Percentiles rank a stretch among this genome's conserved stretches.
phyloP scores from a whole-genome alignment of 2,797 vertebrate species.

The Alosa sapidissima region DNA sequence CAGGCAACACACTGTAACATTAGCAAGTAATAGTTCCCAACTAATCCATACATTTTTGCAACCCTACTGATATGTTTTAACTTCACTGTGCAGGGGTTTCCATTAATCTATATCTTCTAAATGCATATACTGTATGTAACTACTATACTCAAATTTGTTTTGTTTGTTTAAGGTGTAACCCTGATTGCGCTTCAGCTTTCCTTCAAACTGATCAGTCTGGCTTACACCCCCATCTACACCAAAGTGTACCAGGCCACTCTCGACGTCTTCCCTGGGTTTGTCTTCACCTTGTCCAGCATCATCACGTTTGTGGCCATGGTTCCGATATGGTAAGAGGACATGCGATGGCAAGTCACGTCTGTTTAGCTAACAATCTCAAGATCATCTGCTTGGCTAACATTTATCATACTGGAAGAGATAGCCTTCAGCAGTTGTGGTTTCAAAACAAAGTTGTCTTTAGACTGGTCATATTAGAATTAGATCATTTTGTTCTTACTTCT shows the following conservation, averaged over 20 bases:
- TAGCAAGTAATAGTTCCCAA: too few relatives aligned
- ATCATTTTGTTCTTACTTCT: not conserved
- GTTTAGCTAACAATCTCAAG: not conserved
- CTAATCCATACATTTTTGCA: too few relatives aligned
- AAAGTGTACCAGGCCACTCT: constrained; percentile 87
- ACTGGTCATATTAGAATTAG: not conserved
- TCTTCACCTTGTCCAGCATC: constrained; percentile 82
- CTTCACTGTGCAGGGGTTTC: not conserved
- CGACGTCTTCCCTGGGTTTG: constrained; percentile 79
- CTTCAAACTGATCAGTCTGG: constrained; percentile 79
- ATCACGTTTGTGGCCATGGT: constrained; percentile 80
- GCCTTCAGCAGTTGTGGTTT: not conserved
- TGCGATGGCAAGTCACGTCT: not conserved
- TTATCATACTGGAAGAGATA: not conserved
- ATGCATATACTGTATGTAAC: too few relatives aligned
- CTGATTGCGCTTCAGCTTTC: constrained; percentile 84
- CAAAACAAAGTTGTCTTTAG: not conserved
- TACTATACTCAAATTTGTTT: not conserved
- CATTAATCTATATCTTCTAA: not conserved
- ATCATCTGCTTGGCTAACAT: not conserved
- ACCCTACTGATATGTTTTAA: not conserved
- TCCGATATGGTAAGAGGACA: not conserved
- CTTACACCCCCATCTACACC: constrained; percentile 83
- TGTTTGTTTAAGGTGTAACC: constrained; percentile 71
- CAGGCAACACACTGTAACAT: too few relatives aligned